Evolutionary conservation across 2,113 vertebrate genomes (phyloP), one percentile per base, ranked within the genome.

Genomic region (Eudyptes chrysolophus): DNA sequence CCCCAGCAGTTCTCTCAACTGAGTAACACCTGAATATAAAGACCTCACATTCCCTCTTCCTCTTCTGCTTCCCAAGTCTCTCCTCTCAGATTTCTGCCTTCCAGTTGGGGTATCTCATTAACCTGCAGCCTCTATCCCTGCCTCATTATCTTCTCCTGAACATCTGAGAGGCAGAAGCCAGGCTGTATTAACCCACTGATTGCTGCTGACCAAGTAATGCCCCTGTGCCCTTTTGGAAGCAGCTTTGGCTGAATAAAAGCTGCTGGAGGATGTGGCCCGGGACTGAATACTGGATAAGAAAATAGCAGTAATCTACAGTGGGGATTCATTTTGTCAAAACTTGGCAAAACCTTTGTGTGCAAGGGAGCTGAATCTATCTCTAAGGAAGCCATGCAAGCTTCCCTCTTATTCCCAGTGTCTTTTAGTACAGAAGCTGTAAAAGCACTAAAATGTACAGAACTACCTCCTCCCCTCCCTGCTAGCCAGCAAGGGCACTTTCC

Each of bases 21-120:
- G 16, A 90, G 20, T 81, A 90, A 81, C 57, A 95, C 58, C 83
- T 75, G 58, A 89, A 89, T 64, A 81, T 44, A 87, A 92, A 92
- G 64, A 79, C 24, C 32, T 88, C 52, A 66, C 27, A 71, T 77
- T 96, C 65, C 36, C 36, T 44, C 19, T 84, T 89, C 69, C 49
- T 87, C 83, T 89, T 40, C 57, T 65, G 52, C 65, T 82, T 95
- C 70, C 87, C 30, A 54, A 51, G 52, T 44, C 84, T 91, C 68
- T 79, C 40, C 42, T 79, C 65, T 87, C 72, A 78, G 68, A 89
- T 84, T 92, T 68, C 61, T 87, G 65, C 48, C 74, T 84, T 95
- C 80, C 81, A 93, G 44, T 91, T 93, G 80, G 72, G 90, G 46
- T 89, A 89, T 57, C 70, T 96, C 91, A 94, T 96, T 97, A 95